Percentiles rank a stretch among this genome's conserved stretches.
phyloP scores from a whole-genome alignment of 2,113 vertebrate genomes.

The Neoarius graeffei region DNA sequence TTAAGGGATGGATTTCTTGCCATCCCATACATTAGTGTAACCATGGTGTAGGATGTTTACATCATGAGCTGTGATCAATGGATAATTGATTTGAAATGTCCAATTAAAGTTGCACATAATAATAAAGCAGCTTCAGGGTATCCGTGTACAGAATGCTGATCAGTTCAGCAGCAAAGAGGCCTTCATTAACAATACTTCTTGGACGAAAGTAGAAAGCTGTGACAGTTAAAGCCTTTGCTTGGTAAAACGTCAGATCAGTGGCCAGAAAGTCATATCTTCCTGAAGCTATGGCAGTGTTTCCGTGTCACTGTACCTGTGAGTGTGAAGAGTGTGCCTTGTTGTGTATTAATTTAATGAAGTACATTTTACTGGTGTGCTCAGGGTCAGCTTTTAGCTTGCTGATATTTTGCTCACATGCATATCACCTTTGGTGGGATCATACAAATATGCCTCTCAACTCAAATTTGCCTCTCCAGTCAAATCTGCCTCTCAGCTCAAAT shows the following conservation, averaged over 20 bases:
- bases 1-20: neutral
- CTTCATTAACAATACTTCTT: constrained; percentile 6
- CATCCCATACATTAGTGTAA: neutral
- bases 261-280: neutral
- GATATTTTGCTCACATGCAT: neutral
- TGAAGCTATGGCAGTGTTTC: neutral
- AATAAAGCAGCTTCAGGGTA: neutral
- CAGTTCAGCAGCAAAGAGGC: neutral
- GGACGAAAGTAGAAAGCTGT: constrained; percentile 4
- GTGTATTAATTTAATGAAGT: neutral
- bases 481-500: neutral
- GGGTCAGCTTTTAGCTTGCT: neutral
- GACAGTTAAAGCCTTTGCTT: neutral
- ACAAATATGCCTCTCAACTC: neutral
- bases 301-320: neutral
- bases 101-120: constrained; percentile 15
- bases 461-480: neutral
- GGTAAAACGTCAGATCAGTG: neutral
- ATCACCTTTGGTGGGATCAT: neutral
- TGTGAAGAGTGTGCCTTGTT: neutral
- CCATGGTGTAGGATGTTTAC: constrained; percentile 11
- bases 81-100: constrained; percentile 19
- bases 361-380: neutral
- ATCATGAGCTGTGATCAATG: neutral
- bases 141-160: neutral